phyloP scores from a whole-genome alignment of 2,797 vertebrate species.

The Pipistrellus nathusii region DNA sequence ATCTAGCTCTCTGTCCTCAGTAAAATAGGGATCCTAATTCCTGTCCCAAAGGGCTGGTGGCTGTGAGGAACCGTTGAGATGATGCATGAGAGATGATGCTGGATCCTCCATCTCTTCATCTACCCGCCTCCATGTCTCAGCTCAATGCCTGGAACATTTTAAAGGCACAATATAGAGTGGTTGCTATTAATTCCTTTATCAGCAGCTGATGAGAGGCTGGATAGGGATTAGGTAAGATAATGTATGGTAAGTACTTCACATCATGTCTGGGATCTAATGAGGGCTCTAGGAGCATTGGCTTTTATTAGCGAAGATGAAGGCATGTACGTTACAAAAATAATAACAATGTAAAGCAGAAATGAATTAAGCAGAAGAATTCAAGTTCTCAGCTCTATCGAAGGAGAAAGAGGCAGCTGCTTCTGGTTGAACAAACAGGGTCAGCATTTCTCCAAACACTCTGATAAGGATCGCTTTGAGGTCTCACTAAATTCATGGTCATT shows the following conservation, averaged over 20 bases:
- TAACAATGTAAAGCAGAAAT: conserved; percentile 3
- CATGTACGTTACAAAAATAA: conserved; percentile 31
- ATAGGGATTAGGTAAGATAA: conserved; percentile 52
- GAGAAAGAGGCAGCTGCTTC: not conserved
- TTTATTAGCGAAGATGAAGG: conserved; percentile 57
- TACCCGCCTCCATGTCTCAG: too few relatives aligned
- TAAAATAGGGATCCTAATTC: not conserved
- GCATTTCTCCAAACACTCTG: not conserved
- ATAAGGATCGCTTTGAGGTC: not conserved
- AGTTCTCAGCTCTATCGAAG: conserved; percentile 8
- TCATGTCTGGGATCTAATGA: conserved; percentile 39
- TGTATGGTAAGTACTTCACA: conserved; percentile 48
- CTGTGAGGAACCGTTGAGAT: not conserved
- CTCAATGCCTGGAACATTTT: not conserved
- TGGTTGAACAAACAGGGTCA: not conserved
- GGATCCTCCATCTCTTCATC: too few relatives aligned
- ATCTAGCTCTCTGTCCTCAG: not conserved
- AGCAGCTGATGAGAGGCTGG: not conserved
- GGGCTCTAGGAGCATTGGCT: not conserved
- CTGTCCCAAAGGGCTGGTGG: not conserved
- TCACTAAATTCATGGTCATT: not conserved
- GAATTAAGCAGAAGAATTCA: not conserved
- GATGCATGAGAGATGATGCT: not conserved
- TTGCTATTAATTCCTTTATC: conserved; percentile 27
- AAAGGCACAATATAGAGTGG: not conserved